Evolutionary conservation across 2,113 vertebrate species (phyloP), one percentile per base, ranked within the genome.

Genomic region (Dicrurus megarhynchus): DNA sequence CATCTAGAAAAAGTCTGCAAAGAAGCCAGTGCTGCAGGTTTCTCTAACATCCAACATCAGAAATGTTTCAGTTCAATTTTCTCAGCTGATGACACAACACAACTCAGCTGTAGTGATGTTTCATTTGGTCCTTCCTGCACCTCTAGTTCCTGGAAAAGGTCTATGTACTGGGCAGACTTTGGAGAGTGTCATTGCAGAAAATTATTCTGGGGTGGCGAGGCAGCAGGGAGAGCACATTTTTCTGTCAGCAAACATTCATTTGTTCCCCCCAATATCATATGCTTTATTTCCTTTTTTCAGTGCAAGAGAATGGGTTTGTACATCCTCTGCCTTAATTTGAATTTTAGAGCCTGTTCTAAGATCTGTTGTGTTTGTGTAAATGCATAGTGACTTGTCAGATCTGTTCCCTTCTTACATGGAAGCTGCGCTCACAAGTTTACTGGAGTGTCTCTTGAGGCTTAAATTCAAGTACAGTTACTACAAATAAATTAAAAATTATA

Each of bases 41-140:
- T 42, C 33, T 60, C 6, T 33, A 33, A 78, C 12, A 63, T 74
- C 56, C 42, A 33, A 6, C 2, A 11, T 13, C 0, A 0, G 56
- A 92, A 80, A 86, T 16, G 14, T 63, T 80, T 89, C 50, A 26
- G 11, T n/a, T 81, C 68, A 41, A 47, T 47, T 74, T 88, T 84
- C 50, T 84, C 33, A 55, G 2, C 8, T 6, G 15, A 50, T 84
- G 42, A 55, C 41, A 84, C 26, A 61, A 12, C 13, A 12, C 13
- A 74, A 28, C 11, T 63, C 20, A 19, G 11, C 7, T 37, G 13
- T 35, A 79, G 32, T 78, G 52, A 44, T 0, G 2, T 50, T 88
- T 74, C 22, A 21, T 18, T 88, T 71, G 13, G 19, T 68, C 53
- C 46, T 47, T 80, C 52, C 70, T 64, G 28, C 8, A 27, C 41